Evolutionary conservation across 2,113 vertebrate genomes (phyloP), one percentile per base, ranked within the genome.

Genomic region (Callipepla californica): DNA sequence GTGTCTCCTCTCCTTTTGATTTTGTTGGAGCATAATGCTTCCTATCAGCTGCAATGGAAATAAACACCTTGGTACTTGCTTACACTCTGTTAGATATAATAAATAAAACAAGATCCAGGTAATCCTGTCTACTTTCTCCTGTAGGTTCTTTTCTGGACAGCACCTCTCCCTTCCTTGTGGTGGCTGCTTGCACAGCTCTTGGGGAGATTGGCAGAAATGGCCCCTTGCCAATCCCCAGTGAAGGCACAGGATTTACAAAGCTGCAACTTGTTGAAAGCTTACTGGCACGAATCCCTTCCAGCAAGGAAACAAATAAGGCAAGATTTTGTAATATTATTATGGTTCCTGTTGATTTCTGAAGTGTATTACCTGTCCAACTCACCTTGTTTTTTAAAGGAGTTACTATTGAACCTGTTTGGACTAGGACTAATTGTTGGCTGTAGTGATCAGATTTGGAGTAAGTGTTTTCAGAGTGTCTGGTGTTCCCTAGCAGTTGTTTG

Each of bases 191-290:
- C 84, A 99, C 98, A 0, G 99, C 99, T 77, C 96, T 99, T 65
- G 99, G 99, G 38, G 99, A 99, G 97, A 98, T 99, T 28, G 98
- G 98, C 42, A 98, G 99, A 22, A 99, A 99, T 5, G 99, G 99
- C 7, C 87, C 98, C 34, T 97, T 99, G 85, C 98, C 98, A 12
- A 98, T 99, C 62, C 98, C 98, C 42, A 96, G 96, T 0, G 99
- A 99, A 62, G 99, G 99, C 11, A 91, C 98, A 34, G 99, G 98
- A 55, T 98, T 99, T 96, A 98, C 98, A 90, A 99, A 99, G 94
- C 96, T 99, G 32, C 97, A 98, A 30, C 97, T 98, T 58, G 98
- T 99, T 87, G 99, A 99, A 96, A 99, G 98, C 87, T 97, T 99
- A 87, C 94, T 99, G 51, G 98, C 98, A 32, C 98, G 98, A 90